Conservation (phyloP, 2,113 vertebrate genomes). For the Verasper variegatus region DNA sequence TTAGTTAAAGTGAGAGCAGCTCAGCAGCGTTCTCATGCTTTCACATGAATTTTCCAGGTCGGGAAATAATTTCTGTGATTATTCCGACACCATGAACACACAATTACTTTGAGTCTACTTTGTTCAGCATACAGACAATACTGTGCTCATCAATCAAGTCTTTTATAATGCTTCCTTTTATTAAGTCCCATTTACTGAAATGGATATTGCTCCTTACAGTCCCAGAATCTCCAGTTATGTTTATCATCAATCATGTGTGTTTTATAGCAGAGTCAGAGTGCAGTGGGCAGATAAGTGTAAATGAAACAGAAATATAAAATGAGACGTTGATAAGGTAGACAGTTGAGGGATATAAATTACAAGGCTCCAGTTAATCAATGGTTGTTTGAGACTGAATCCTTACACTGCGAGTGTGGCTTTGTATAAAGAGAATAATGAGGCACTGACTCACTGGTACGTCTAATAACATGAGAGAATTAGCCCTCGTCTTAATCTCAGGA, state of each 20-base stretch:
- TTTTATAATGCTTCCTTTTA: background rate
- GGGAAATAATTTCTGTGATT: too few species aligned
- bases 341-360: background rate
- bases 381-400: conserved; percentile 4
- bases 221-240: conserved; percentile 6
- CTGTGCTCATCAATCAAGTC: background rate
- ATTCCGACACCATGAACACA: too few species aligned
- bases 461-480: conserved; percentile 7
- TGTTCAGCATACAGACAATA: background rate
- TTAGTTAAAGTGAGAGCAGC: too few species aligned
- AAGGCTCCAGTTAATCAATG: conserved; percentile 8
- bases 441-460: background rate
- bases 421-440: conserved; percentile 21
- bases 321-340: conserved; percentile 12
- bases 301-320: conserved; percentile 32
- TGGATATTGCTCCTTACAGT: conserved; percentile 7
- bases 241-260: conserved; percentile 28
- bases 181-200: conserved; percentile 12
- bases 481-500: conserved; percentile 8
- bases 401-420: conserved; percentile 6
- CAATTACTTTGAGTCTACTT: too few species aligned
- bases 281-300: conserved; percentile 21
- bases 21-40: too few species aligned
- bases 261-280: conserved; percentile 21
- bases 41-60: too few species aligned